phyloP scores from a whole-genome alignment of 2,113 vertebrate species.

The Lucifuga dentata region DNA sequence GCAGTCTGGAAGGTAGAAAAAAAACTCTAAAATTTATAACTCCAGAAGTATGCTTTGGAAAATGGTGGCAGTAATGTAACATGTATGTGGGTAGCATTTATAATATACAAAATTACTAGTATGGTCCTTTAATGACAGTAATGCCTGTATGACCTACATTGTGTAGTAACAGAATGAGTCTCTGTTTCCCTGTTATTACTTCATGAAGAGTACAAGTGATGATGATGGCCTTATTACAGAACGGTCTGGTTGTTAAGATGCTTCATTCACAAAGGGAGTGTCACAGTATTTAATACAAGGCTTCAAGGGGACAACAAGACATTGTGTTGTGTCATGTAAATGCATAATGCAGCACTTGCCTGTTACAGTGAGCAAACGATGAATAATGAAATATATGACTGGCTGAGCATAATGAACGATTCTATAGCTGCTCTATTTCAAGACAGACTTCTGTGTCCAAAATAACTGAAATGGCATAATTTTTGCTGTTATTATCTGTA shows the following conservation, averaged over 20 bases:
- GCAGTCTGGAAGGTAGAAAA: no score
- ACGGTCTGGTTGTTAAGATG: constrained; percentile 17
- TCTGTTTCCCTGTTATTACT: neutral
- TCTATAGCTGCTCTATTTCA: constrained; percentile 20
- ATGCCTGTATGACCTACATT: constrained; percentile 69
- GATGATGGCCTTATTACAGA: neutral
- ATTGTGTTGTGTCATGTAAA: constrained; percentile 48
- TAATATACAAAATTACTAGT: no score
- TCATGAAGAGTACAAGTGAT: no score
- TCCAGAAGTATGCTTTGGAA: no score
- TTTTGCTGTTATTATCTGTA: constrained; percentile 1
- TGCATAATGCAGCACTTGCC: constrained; percentile 49
- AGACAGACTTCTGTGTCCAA: constrained; percentile 2
- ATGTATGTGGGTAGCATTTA: no score
- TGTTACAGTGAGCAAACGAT: constrained; percentile 36
- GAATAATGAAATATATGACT: constrained; percentile 60
- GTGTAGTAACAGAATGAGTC: constrained; percentile 38
- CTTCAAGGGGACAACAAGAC: constrained; percentile 23
- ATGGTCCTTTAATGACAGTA: no score
- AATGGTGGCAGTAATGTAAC: no score
- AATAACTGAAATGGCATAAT: neutral
- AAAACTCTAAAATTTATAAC: no score
- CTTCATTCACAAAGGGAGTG: constrained; percentile 28
- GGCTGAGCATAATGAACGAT: constrained; percentile 28
- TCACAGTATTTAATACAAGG: constrained; percentile 37